These are phyloP conservation scores for Eulemur rufifrons DNA, from an alignment of 2,113 vertebrate species.

Conservation along the genomic window DNA sequence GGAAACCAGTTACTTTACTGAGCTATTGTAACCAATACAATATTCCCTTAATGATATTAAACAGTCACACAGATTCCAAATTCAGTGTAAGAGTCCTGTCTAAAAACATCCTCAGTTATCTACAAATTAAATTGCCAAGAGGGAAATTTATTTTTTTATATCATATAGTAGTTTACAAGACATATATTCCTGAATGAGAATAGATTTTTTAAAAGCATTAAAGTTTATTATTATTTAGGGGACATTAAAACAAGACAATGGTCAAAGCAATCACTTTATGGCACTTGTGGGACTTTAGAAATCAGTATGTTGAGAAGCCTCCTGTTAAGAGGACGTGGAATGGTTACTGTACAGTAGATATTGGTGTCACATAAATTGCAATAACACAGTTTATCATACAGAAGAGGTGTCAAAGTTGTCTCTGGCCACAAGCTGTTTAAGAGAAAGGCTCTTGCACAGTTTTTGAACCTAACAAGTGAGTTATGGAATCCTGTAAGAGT, in stretches of 20 bases:
- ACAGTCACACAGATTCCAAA: constrained; percentile 82
- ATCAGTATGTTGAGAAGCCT: constrained; percentile 3
- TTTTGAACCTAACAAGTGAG: not conserved
- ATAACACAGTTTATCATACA: not conserved
- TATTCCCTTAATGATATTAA: constrained; percentile 89
- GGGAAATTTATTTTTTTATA: constrained; percentile 76
- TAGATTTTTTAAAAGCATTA: constrained; percentile 63
- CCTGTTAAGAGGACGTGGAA: constrained; percentile 27
- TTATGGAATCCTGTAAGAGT: not conserved
- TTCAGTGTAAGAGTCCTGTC: constrained; percentile 80
- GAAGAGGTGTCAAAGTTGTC: constrained; percentile 39
- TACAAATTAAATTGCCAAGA: constrained; percentile 84
- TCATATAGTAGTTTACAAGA: constrained; percentile 76
- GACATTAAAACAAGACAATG: constrained; percentile 76
- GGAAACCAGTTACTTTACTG: constrained; percentile 85
- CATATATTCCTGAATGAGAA: constrained; percentile 72
- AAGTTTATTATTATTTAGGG: constrained; percentile 79
- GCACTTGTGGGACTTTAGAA: constrained; percentile 60
- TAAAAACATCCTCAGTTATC: constrained; percentile 77
- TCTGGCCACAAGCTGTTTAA: constrained; percentile 52
- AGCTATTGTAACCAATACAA: constrained; percentile 84
- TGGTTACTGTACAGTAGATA: constrained; percentile 6
- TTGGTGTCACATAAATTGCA: constrained; percentile 12
- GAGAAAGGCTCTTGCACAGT: not conserved
- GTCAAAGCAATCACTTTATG: constrained; percentile 77